phyloP scores from a whole-genome alignment of 2,888 invertebrate species.

The Achlya flavicornis region DNA sequence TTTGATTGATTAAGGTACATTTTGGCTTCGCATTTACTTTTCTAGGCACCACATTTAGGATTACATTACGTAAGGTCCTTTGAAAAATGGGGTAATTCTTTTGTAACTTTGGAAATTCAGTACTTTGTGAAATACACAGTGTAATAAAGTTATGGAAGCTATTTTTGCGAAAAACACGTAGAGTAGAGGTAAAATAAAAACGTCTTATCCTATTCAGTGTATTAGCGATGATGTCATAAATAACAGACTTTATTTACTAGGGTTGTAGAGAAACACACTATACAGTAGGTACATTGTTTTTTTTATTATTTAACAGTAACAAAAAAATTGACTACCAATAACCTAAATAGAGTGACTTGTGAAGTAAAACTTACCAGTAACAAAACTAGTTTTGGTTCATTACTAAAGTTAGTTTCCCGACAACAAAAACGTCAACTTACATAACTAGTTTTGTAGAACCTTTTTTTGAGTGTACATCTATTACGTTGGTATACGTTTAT shows the following conservation, averaged over 20 bases:
- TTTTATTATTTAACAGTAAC: no score
- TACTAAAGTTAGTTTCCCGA: no score
- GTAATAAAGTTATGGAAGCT: not conserved
- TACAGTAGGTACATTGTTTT: no score
- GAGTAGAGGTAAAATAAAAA: not conserved
- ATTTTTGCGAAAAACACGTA: not conserved
- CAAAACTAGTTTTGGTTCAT: no score
- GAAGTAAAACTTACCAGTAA: no score
- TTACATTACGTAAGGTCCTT: not conserved
- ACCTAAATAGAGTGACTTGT: no score
- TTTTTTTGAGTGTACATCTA: no score
- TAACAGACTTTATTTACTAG: not conserved
- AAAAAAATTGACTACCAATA: no score
- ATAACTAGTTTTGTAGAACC: no score
- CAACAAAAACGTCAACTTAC: no score
- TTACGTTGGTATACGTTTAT: no score
- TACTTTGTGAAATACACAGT: not conserved
- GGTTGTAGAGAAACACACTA: no score
- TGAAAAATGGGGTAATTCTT: not conserved
- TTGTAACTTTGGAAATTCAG: not conserved
- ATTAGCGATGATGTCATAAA: conserved; percentile 4
- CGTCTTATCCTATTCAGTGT: not conserved
- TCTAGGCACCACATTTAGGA: not conserved
- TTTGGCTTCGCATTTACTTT: not conserved
- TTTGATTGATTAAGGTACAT: not conserved